Base-by-base conservation (phyloP, 2,888 invertebrate species). In the Ectemnius cavifrons region DNA sequence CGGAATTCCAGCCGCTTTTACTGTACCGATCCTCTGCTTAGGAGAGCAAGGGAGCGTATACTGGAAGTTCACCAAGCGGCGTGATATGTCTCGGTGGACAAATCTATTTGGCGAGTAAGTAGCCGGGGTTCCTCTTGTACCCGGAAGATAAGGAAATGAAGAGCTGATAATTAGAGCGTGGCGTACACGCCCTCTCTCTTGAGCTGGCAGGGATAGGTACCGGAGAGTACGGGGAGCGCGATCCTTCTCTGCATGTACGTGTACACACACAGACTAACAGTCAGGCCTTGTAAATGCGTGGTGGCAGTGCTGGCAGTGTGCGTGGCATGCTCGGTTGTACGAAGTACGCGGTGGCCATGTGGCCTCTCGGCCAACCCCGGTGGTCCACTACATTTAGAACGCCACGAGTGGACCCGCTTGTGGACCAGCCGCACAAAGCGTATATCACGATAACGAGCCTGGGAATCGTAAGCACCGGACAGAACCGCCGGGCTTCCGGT, bases 301-400 rank as follows among this genome's bases (percentile, higher is more conserved):
- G 2, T 62, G 47, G 45, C 28, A 64, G 13, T 37, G 37, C 8
- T 37, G 37, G 37, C 8, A 37, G 67, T 66, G 73, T 70, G 62
- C 61, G 64, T 64, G 72, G 76, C 67, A 47, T 74, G 62, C 80
- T 72, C 79, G 65, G 1, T 37, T 77, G 67, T 61, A 82, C 80
- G 69, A 80, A 81, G 80, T 75, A 76, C 74, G 37, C 37, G 77
- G 81, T 80, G 80, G 86, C 87, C 86, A 85, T 84, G 86, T 85
- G 86, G 86, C 52, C 52, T 37, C 67, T 76, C 68, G 77, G 69
- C 73, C 84, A 73, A 80, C 76, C 76, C 70, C 63, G 84, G 83
- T 84, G 84, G 83, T 83, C 83, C 88, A 87, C 83, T 86, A 86
- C 83, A 87, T 88, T 88, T 87, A 87, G 88, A 88, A 87, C 85